Evolutionary conservation across 2,113 vertebrate genomes (phyloP).

Genomic region (Eubucco bourcierii): DNA sequence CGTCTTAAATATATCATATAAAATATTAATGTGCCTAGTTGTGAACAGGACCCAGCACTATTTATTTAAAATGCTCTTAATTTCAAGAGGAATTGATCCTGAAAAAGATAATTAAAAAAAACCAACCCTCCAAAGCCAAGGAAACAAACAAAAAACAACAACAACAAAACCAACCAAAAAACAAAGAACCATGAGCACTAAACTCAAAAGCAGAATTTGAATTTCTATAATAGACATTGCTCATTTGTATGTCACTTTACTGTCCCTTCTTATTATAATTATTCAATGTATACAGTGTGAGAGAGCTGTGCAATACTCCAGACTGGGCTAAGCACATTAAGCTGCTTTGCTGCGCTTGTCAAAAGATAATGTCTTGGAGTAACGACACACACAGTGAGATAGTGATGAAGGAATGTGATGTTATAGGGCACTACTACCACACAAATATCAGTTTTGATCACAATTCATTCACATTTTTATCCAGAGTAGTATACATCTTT

Average conservation of each 20-base stretch:
- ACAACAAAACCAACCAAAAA: too few relatives aligned
- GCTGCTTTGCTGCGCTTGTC: not conserved
- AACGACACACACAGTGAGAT: not conserved
- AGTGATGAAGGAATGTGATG: not conserved
- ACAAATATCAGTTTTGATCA: not conserved
- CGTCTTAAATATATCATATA: not conserved
- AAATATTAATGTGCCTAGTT: too few relatives aligned
- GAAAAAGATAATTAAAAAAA: not conserved
- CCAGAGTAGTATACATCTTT: not conserved
- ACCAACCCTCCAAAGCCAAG: not conserved
- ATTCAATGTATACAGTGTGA: not conserved
- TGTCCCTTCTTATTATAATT: not conserved
- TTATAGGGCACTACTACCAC: not conserved
- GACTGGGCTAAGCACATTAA: not conserved
- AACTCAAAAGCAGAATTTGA: not conserved
- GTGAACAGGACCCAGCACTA: accelerated
- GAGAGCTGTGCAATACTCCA: not conserved
- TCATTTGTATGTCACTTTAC: not conserved
- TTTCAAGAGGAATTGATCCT: not conserved
- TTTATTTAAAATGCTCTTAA: not conserved
- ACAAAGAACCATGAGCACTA: too few relatives aligned
- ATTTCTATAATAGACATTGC: not conserved
- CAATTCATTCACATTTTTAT: not conserved
- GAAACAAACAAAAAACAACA: not conserved
- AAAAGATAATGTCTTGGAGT: not conserved